Evolutionary conservation across 2,113 vertebrate species (phyloP), one percentile per base, ranked within the genome.

Genomic region (Thunnus thynnus): DNA sequence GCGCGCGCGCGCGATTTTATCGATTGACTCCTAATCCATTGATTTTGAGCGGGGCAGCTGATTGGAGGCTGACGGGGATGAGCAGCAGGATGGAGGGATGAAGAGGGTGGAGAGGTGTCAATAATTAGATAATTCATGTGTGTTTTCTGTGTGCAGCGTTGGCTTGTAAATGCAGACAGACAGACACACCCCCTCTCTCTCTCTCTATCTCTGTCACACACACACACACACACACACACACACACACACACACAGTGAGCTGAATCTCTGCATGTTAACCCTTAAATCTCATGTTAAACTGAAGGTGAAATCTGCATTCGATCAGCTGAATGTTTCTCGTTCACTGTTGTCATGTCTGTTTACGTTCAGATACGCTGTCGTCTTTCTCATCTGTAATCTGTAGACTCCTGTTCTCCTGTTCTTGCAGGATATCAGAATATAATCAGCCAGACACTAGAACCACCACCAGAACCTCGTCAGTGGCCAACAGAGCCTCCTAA

Each of bases 111-210:
- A 41, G 36, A 41, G 36, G 36, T 41, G 36, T 41, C 36, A 1
- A 41, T 41, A 41, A 41, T 41, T 41, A 41, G 36, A 41, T 41
- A 41, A 41, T 41, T 41, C 36, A 41, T 41, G 25, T 32, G 18
- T 32, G 30, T 61, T 27, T 20, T 55, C 32, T 11, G n/a, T 55
- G 22, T 58, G 61, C 50, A 18, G 8, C 30, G 41, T 50, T 11
- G 41, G 66, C 30, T 44, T 30, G 70, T 62, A 64, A 69, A 74
- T 84, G 84, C 80, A 84, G 77, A 71, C 77, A 72, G 77, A 75
- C 32, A 3, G 65, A 76, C 71, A 76, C 78, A 57, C 85, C 69
- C 76, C 78, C 68, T 20, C 11, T 48, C 6, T 48, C 6, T 48
- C 12, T 12, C 56, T 7, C 18, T 22, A 47, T 22, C 46, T 22